A percentile compares a stretch with the other conserved stretches of the same genome.
These are phyloP conservation scores for Caenorhabditis sulstoni DNA, from an alignment of 2,888 invertebrate genomes.

Conservation along the genomic window DNA sequence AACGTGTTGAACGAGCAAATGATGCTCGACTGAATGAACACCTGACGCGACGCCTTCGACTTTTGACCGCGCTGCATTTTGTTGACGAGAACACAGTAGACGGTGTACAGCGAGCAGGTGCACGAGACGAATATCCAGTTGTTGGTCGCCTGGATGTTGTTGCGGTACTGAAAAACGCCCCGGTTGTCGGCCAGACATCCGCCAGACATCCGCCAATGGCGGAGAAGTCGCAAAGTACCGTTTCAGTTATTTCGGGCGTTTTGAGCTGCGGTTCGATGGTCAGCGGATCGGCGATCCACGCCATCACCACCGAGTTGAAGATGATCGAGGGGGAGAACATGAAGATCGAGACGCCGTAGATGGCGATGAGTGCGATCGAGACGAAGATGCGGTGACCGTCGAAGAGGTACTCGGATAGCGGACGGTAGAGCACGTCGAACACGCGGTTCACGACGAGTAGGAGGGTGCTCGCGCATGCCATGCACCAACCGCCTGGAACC, in stretches of 20 bases:
- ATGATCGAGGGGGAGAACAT: constrained; percentile 57
- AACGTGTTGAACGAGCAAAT: constrained; percentile 49
- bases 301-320: constrained; percentile 59
- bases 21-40: constrained; percentile 44
- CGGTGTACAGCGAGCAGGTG: constrained; percentile 32
- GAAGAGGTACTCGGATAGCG: constrained; percentile 38
- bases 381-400: constrained; percentile 39
- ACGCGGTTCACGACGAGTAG: constrained; percentile 49
- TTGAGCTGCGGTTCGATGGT: constrained; percentile 23
- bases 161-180: constrained; percentile 37
- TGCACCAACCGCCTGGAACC: constrained; percentile 40
- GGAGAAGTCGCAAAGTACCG: constrained; percentile 11
- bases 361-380: constrained; percentile 22
- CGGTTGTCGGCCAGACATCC: too few species aligned
- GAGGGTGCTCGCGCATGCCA: constrained; percentile 32
- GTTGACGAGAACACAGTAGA: constrained; percentile 36
- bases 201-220: too few species aligned
- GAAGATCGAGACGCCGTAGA: constrained; percentile 43
- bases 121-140: constrained; percentile 36
- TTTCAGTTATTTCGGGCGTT: constrained; percentile 30
- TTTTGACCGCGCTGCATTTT: constrained; percentile 40
- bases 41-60: constrained; percentile 34
- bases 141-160: constrained; percentile 44
- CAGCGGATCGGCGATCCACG: constrained; percentile 59
- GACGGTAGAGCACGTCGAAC: constrained; percentile 31